Conservation (phyloP, 2,113 vertebrate genomes). For the Chauna torquata region DNA sequence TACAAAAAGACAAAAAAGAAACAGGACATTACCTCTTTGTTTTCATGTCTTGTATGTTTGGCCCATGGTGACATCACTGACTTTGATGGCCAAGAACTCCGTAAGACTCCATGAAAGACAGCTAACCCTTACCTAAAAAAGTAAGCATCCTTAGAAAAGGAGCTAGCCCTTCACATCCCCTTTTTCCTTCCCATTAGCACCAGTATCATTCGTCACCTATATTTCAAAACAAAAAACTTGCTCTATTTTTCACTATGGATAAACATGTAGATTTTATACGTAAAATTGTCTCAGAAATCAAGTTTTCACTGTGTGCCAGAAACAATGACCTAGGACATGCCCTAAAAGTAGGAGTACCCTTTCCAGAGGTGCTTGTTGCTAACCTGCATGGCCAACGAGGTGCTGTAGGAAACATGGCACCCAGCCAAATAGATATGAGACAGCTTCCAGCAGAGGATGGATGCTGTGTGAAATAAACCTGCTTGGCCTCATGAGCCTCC, state of each 20-base stretch:
- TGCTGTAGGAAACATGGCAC: not conserved
- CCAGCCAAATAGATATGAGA: not conserved
- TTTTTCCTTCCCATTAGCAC: not conserved
- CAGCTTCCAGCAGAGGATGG: not conserved
- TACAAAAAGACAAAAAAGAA: rapidly evolving
- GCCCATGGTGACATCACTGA: not conserved
- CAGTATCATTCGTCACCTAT: not conserved
- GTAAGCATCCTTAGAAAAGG: not conserved
- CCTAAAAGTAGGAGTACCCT: not conserved
- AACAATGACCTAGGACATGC: not conserved
- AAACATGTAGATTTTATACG: not conserved
- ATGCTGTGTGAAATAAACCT: not conserved
- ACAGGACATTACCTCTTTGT: not conserved
- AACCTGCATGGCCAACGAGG: rapidly evolving
- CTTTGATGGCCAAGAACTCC: not conserved
- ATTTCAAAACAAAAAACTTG: not conserved
- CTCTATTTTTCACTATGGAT: not conserved
- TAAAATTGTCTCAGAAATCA: not conserved
- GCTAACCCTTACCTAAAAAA: not conserved
- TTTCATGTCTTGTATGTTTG: not conserved
- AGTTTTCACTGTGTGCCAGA: not conserved
- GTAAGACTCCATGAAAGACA: not conserved
- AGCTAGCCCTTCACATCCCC: not conserved
- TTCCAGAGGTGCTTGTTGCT: not conserved
- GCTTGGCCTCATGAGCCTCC: not conserved